Percentiles rank a stretch among this genome's conserved stretches.
Evolutionary conservation across 2,797 vertebrate genomes (phyloP).

Genomic region (Peromyscus attwateri): DNA sequence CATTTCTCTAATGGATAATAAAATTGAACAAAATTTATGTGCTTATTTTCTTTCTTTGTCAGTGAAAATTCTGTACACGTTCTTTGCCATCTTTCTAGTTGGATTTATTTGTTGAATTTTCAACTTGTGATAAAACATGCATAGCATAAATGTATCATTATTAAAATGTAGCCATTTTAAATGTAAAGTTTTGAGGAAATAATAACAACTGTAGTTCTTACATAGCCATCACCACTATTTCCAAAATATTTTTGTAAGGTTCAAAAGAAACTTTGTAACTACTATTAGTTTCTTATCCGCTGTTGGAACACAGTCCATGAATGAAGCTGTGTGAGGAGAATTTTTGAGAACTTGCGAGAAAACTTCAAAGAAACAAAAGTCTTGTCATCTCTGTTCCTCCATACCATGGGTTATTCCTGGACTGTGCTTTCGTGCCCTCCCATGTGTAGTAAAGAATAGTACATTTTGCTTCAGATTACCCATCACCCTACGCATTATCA

Average conservation of each 20-base stretch:
- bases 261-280: not conserved
- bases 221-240: not conserved
- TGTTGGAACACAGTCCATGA: not conserved
- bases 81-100: not conserved
- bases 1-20: not conserved
- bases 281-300: not conserved
- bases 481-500: not conserved
- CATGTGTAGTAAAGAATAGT: not conserved
- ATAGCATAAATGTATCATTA: not conserved
- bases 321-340: too few relatives aligned
- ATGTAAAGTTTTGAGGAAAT: not conserved
- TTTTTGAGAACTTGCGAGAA: not conserved
- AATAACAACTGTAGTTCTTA: not conserved
- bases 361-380: not conserved
- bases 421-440: not conserved
- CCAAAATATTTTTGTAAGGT: not conserved
- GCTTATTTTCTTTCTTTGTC: not conserved
- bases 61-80: not conserved
- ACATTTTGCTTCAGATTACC: not conserved
- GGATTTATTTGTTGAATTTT: slow-evolving; percentile 1
- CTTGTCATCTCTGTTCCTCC: not conserved
- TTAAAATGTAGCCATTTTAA: not conserved
- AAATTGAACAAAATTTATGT: slow-evolving; percentile 5
- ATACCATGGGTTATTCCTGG: not conserved
- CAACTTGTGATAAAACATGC: not conserved